Conservation (phyloP, 2,888 invertebrate genomes). For the Dusona sp. region DNA sequence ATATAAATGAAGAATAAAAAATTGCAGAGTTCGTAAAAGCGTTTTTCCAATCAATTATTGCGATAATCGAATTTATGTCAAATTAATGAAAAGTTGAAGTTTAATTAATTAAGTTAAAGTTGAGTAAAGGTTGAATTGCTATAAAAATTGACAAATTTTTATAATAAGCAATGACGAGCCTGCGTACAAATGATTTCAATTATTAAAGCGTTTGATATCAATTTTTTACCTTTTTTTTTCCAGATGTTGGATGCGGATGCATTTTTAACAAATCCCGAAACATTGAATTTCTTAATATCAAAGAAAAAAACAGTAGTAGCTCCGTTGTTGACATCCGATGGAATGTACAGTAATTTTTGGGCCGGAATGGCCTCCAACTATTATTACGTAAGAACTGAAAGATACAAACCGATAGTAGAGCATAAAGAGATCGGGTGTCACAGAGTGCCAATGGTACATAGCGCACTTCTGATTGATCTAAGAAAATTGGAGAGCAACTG, state of each 20-base stretch:
- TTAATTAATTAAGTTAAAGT: no score
- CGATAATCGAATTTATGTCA: no score
- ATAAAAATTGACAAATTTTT: no score
- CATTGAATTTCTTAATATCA: conserved; percentile 88
- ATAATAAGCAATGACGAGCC: no score
- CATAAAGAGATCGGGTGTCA: conserved; percentile 90
- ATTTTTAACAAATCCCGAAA: conserved; percentile 89
- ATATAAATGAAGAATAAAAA: neutral
- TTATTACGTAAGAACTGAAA: conserved; percentile 93
- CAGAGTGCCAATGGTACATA: conserved; percentile 96
- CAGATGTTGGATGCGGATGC: conserved; percentile 95
- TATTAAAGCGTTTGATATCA: neutral
- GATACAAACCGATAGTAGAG: conserved; percentile 92
- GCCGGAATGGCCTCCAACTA: conserved; percentile 95
- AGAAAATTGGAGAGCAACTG: conserved; percentile 86
- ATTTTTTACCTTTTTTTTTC: conserved; percentile 36
- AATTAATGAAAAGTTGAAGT: no score
- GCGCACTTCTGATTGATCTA: conserved; percentile 93
- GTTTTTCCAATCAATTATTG: no score
- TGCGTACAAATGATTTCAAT: no score
- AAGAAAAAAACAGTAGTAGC: conserved; percentile 90
- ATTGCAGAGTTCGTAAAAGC: no score
- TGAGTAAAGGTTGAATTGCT: no score
- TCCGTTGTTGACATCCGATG: conserved; percentile 94
- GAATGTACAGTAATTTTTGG: conserved; percentile 98